These are phyloP conservation scores for Labia minor DNA, from an alignment of 2,888 invertebrate species.

Conservation along the genomic window DNA sequence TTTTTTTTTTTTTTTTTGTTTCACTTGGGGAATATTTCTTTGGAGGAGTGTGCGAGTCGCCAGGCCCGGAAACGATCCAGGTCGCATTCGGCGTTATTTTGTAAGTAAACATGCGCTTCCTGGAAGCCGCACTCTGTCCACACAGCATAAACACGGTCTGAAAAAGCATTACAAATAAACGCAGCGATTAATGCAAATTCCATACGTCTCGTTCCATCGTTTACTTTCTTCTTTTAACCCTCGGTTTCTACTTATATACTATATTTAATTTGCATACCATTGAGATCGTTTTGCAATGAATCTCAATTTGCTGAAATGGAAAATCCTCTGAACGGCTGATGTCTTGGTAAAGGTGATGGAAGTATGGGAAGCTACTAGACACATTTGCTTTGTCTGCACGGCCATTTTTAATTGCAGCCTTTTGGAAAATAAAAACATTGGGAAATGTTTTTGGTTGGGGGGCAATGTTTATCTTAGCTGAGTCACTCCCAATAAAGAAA, in stretches of 20 bases:
- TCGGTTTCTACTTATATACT: neutral
- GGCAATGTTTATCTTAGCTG: neutral
- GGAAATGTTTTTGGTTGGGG: neutral
- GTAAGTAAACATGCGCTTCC: constrained; percentile 27
- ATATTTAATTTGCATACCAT: neutral
- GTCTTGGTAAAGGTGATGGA: too few relatives aligned
- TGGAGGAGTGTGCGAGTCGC: neutral
- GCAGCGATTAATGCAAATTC: constrained; percentile 26
- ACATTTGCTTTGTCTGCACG: neutral
- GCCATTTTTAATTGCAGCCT: neutral
- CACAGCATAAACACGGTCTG: constrained; percentile 26
- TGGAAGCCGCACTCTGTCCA: constrained; percentile 26
- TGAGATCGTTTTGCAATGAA: too few relatives aligned
- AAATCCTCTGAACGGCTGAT: too few relatives aligned
- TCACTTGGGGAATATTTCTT: constrained; percentile 8
- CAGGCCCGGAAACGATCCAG: constrained; percentile 13
- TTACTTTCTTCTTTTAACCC: neutral
- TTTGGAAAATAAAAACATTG: neutral
- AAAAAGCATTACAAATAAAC: constrained; percentile 28
- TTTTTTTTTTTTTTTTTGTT: neutral
- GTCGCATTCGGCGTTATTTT: constrained; percentile 25
- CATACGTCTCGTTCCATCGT: constrained; percentile 21
- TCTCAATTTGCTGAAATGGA: too few relatives aligned
- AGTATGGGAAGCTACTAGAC: neutral
- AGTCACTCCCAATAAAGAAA: neutral